A percentile compares a stretch with the other conserved stretches of the same genome.
phyloP scores from a whole-genome alignment of 1,140 invertebrate genomes.

The Steinernema feltiae region DNA sequence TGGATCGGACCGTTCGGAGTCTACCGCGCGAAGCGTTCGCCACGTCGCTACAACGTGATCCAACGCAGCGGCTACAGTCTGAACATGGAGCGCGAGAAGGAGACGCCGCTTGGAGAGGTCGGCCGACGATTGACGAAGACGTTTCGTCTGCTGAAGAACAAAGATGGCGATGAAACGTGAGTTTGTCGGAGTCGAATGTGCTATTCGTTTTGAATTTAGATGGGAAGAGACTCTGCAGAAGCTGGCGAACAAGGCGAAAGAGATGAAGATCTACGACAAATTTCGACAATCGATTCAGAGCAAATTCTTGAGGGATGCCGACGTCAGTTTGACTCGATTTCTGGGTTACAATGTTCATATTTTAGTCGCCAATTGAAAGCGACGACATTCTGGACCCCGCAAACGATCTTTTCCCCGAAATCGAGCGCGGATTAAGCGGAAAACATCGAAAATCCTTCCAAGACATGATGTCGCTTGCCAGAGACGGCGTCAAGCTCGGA shows the following conservation, averaged over 20 bases:
- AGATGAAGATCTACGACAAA: too few species aligned
- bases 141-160: not conserved
- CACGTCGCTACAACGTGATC: not conserved
- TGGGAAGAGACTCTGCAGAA: not conserved
- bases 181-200: not conserved
- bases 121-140: not conserved
- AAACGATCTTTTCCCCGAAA: too few species aligned
- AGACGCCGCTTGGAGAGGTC: not conserved
- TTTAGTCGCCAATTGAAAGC: too few species aligned
- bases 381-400: too few species aligned
- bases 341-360: too few species aligned
- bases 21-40: not conserved
- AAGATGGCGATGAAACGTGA: not conserved
- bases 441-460: not conserved
- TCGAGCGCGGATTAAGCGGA: not conserved
- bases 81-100: not conserved
- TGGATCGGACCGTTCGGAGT: not conserved
- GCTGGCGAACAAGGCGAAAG: not conserved
- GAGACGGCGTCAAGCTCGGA: conserved; percentile 19
- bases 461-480: not conserved
- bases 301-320: too few species aligned
- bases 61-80: not conserved
- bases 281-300: too few species aligned
- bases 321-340: too few species aligned
- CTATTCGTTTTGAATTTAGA: not conserved